Percentiles rank a stretch among this genome's conserved stretches.
Conservation (phyloP, 2,113 vertebrate genomes). For the Puma concolor region DNA sequence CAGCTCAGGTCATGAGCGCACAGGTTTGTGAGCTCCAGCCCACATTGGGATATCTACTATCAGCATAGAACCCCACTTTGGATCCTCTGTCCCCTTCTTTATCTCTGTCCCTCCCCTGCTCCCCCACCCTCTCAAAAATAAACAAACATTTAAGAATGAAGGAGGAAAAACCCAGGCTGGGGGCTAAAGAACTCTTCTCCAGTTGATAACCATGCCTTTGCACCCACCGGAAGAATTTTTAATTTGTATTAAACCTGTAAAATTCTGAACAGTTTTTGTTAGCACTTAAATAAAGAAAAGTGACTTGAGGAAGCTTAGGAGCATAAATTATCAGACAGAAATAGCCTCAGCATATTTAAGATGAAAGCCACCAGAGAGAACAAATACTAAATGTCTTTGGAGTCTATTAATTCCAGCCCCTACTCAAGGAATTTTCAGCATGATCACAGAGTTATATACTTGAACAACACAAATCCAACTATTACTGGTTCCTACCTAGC, state of each 20-base stretch:
- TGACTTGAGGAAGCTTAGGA: not conserved
- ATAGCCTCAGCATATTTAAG: not conserved
- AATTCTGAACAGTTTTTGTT: not conserved
- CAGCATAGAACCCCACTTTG: no score
- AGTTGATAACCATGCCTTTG: not conserved
- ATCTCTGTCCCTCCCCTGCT: no score
- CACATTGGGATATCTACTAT: no score
- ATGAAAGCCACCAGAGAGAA: not conserved
- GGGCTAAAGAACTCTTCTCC: not conserved
- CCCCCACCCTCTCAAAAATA: no score
- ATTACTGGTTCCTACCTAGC: not conserved
- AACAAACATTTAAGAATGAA: not conserved
- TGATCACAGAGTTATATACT: not conserved
- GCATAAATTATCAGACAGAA: not conserved
- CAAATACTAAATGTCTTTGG: not conserved
- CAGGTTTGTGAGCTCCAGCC: no score
- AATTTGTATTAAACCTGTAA: not conserved
- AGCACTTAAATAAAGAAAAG: not conserved
- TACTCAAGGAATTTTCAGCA: not conserved
- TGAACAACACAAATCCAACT: not conserved
- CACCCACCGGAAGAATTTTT: not conserved
- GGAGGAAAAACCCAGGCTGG: not conserved
- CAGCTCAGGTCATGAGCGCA: no score
- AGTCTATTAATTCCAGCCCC: not conserved
- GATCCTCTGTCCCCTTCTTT: no score